Evolutionary conservation across 1,140 invertebrate genomes (phyloP), one percentile per base, ranked within the genome.

Genomic region (Archivesica marissinica): DNA sequence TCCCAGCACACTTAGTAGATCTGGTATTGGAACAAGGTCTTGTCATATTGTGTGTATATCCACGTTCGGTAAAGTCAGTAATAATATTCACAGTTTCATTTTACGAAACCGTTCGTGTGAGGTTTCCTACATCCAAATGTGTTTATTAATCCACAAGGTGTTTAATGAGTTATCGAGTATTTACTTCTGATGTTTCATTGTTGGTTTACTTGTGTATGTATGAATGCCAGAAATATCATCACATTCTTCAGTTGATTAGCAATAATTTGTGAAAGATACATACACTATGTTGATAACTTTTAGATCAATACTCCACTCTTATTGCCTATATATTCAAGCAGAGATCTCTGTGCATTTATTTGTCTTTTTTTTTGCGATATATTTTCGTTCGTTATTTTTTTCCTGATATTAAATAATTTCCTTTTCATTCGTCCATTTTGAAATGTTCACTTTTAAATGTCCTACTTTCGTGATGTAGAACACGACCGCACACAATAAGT

Each of bases 241-340:
- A 70, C 38, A 47, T 41, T 28, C 66, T 70, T 25, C 15, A 44
- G 44, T 30, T 79, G 41, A 68, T 66, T 79, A 47, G 77, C 41
- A 23, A 33, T 61, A 66, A 50, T 79, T 64, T 50, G 41, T 54
- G 28, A 61, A 81, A 83, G 35, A 41, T 59, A 83, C 74, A 83
- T 70, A 83, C 28, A 61, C 56, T 61, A 72, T 83, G 74, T 83
- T 83, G 80, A 83, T 83, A 82, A 59, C 0, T 61, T 59, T 41
- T 38, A 56, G 39, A 75, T 75, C 80, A 83, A 83, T 83, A 72
- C 20, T 6, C 15, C 47, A 61, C 61, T 83, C 68, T 52, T 33
- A 33, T 9, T 54, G n/a, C 47, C 15, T 83, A 66, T 83, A 75
- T 83, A 50, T 64, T 52, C 39, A 59, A 76, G 33, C 41, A 20